Evolutionary conservation across 2,113 vertebrate species (phyloP).

Genomic region (Pyrgilauda ruficollis): DNA sequence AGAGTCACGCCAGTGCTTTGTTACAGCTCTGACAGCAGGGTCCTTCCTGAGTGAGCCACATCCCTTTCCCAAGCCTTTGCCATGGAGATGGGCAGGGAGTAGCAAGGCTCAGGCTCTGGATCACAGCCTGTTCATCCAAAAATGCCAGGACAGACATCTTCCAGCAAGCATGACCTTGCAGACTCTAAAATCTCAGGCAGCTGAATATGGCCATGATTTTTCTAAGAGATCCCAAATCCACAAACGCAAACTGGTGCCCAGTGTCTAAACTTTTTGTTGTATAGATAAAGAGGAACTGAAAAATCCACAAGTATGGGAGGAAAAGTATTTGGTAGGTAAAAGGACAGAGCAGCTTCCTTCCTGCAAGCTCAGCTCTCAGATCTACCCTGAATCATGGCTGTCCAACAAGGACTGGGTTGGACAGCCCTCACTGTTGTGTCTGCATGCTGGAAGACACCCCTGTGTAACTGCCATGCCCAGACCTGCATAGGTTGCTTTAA

Average conservation of each 20-base stretch:
- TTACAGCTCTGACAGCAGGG: background rate
- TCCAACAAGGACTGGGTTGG: background rate
- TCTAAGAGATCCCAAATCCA: background rate
- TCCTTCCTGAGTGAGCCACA: fast-evolving
- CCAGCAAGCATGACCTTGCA: background rate
- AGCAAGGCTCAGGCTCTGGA: background rate
- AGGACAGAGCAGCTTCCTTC: background rate
- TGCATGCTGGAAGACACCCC: background rate
- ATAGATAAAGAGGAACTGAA: background rate
- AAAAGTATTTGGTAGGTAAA: background rate
- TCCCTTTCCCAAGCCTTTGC: background rate
- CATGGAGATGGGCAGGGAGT: background rate
- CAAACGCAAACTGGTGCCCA: background rate
- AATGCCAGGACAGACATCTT: fast-evolving
- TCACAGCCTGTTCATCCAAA: background rate
- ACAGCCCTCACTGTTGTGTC: background rate
- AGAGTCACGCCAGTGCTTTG: fast-evolving
- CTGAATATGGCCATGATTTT: background rate
- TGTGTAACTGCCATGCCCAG: fast-evolving
- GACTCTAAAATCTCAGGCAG: background rate
- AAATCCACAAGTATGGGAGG: background rate
- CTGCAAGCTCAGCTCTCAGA: background rate
- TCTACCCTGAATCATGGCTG: background rate
- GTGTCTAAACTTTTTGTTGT: background rate
- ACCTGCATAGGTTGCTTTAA: fast-evolving